These are phyloP conservation scores for Drosophila vallismaia DNA, from an alignment of 2,888 invertebrate genomes.

Conservation along the genomic window DNA sequence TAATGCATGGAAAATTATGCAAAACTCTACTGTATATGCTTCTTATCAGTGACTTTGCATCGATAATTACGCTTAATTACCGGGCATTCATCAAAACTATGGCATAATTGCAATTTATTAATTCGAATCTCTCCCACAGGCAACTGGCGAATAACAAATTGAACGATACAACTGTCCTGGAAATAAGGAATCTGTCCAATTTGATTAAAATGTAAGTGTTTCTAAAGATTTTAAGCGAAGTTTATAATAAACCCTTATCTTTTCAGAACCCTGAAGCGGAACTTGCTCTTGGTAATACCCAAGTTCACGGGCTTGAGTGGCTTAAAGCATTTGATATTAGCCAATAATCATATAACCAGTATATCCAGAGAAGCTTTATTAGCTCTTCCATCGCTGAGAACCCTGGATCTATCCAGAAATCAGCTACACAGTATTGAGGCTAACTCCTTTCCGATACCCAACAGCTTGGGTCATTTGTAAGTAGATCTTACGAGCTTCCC, in stretches of 20 bases:
- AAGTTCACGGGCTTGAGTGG: conserved; percentile 91
- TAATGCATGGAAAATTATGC: conserved; percentile 71
- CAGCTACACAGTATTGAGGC: conserved; percentile 82
- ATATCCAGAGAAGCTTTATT: conserved; percentile 94
- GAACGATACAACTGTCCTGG: conserved; percentile 84
- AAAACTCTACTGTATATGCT: conserved; percentile 10
- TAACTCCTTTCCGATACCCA: conserved; percentile 84
- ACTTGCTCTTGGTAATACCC: conserved; percentile 91
- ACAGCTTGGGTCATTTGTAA: conserved; percentile 78
- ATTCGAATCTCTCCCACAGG: conserved; percentile 79
- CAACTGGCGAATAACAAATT: conserved; percentile 86
- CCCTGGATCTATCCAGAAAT: conserved; percentile 84
- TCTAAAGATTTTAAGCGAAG: not conserved
- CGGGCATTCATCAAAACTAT: conserved; percentile 36
- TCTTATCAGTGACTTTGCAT: conserved; percentile 49
- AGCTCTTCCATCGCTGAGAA: conserved; percentile 86
- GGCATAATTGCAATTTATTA: conserved; percentile 15
- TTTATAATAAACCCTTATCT: not conserved
- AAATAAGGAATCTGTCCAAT: conserved; percentile 84
- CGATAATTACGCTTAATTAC: conserved; percentile 69
- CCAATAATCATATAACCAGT: conserved; percentile 91
- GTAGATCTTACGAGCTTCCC: conserved; percentile 28
- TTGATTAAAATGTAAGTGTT: conserved; percentile 85
- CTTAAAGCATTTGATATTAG: conserved; percentile 90
- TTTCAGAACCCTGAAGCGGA: conserved; percentile 88